These are phyloP conservation scores for Cryptoblepharus egeriae DNA, from an alignment of 2,797 vertebrate species.

Conservation along the genomic window DNA sequence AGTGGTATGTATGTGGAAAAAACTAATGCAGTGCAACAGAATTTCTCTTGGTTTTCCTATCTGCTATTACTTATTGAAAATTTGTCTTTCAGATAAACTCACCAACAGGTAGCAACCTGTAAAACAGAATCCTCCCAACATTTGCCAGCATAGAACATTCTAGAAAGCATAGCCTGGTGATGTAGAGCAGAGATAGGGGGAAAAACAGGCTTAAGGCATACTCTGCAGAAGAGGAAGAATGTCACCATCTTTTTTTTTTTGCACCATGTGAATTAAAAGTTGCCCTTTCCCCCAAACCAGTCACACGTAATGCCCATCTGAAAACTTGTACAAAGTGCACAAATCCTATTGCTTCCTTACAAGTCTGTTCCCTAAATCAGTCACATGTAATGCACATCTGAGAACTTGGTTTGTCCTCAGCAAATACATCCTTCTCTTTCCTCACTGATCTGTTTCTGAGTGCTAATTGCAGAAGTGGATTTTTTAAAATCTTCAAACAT, in stretches of 20 bases:
- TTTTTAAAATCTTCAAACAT: not conserved
- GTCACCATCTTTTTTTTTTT: no score
- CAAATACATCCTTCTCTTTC: no score
- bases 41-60: not conserved
- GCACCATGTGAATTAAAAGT: not conserved
- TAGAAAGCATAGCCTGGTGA: not conserved
- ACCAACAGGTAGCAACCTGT: not conserved
- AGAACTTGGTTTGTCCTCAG: no score
- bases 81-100: not conserved
- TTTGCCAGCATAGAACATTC: not conserved
- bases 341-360: no score
- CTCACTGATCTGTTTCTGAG: not conserved
- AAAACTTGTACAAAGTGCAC: not conserved
- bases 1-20: not conserved
- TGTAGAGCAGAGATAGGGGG: fast-evolving
- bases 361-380: no score
- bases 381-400: no score
- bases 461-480: not conserved
- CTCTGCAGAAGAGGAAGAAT: not conserved
- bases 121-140: not conserved
- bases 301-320: not conserved
- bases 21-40: not conserved
- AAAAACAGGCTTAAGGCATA: not conserved
- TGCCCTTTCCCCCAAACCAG: not conserved
- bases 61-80: not conserved